Base-by-base conservation (phyloP, 1,140 invertebrate species). In the Acromyrmex echinatior region DNA sequence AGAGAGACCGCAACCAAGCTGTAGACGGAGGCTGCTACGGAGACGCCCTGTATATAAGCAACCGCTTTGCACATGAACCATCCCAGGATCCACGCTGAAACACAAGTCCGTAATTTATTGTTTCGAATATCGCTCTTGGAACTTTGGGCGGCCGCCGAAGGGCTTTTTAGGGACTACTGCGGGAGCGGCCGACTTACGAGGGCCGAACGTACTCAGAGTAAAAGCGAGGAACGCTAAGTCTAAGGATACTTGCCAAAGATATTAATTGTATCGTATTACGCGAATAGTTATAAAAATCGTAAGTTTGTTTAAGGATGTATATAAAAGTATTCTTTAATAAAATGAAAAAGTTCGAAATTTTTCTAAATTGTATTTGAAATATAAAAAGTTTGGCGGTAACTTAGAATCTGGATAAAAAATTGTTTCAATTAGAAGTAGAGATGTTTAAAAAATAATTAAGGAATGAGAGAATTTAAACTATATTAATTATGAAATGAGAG, bases 61-160 rank as follows among this genome's bases (percentile, higher is more conserved):
- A 99, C 98, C 2, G 98, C 98, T 96, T 99, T 99, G 96, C 98
- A 99, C 97, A 99, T 98, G 95, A 97, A 97, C 97, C 98, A 97
- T 76, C 98, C 98, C 71, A 99, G 97, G 88, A 98, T 97, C 98
- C 98, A 99, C 84, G 98, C 98, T 99, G 96, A 60, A 97, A 97
- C 92, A 93, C 92, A 93, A 91, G 58, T 87, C 25, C 28, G 70
- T 9, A 58, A 78, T 88, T 90, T 86, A 90, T 80, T 60, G 56
- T 85, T 87, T 45, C 35, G 49, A 70, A 66, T 60, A 62, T 60
- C 45, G 1, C 2, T 28, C 31, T 51, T 21, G 4, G 14, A 77
- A 71, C 74, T 86, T 66, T 3, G 25, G 49, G 18, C 56, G 31
- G 10, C 10, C 10, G 28, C 45, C 51, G 31, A 45, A 86, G 74